A percentile compares a stretch with the other conserved stretches of the same genome.
Evolutionary conservation across 1,140 invertebrate species (phyloP).

Genomic region (Cyclina sinensis): DNA sequence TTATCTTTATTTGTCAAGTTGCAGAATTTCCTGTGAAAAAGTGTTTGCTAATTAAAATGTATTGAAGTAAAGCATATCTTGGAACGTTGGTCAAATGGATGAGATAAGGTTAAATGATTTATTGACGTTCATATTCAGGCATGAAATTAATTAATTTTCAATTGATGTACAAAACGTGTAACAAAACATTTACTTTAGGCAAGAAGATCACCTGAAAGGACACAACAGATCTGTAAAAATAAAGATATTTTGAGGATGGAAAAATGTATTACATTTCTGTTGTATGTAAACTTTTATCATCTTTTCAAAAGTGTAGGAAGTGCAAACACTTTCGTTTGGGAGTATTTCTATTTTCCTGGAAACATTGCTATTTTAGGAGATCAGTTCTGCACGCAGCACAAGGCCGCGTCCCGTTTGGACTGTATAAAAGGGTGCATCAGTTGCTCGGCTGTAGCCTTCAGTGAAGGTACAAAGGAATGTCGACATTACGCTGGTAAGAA

Average conservation of each 20-base stretch:
- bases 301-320: not conserved
- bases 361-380: constrained; percentile 9
- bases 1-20: not conserved
- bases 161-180: too few species aligned
- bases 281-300: not conserved
- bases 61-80: constrained; percentile 12
- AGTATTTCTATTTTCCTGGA: not conserved
- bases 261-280: not conserved
- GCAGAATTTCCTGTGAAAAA: not conserved
- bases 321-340: not conserved
- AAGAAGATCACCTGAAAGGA: too few species aligned
- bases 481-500: not conserved
- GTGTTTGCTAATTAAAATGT: constrained; percentile 30
- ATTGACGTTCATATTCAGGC: not conserved
- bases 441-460: not conserved
- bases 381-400: not conserved
- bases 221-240: too few species aligned
- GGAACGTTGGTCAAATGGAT: not conserved
- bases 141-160: constrained; percentile 25
- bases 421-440: not conserved
- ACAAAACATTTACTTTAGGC: too few species aligned
- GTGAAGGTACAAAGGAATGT: not conserved
- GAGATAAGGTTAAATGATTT: not conserved
- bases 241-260: not conserved
- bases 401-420: not conserved